A percentile compares a stretch with the other conserved stretches of the same genome.
Conservation (phyloP, 1,140 invertebrate species). For the Achatina immaculata region DNA sequence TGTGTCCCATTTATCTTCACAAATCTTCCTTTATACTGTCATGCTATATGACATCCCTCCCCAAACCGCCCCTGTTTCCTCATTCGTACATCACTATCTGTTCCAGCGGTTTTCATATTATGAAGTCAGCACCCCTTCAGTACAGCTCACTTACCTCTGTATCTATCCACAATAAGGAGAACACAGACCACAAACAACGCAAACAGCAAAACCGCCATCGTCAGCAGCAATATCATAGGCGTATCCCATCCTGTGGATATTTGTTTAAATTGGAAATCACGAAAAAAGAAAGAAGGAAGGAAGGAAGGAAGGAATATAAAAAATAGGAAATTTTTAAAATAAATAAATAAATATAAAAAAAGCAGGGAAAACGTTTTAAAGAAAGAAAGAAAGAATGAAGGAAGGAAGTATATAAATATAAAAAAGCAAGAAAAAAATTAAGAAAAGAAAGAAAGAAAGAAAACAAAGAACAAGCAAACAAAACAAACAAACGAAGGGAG, state of each 20-base stretch:
- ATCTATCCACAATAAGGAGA: constrained; percentile 32
- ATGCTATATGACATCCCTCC: too few species aligned
- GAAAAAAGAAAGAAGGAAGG: too few species aligned
- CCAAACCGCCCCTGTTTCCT: too few species aligned
- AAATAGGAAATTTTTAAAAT: too few species aligned
- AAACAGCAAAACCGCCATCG: constrained; percentile 37
- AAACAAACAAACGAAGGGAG: too few species aligned
- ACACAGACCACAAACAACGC: constrained; percentile 33
- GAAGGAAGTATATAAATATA: constrained; percentile 4
- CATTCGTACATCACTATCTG: too few species aligned
- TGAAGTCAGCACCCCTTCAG: too few species aligned
- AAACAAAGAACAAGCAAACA: neutral
- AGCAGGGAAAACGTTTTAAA: neutral
- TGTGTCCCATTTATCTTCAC: too few species aligned
- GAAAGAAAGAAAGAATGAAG: constrained; percentile 27
- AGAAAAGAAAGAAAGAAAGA: constrained; percentile 1
- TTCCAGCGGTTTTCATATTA: too few species aligned
- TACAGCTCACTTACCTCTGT: constrained; percentile 27
- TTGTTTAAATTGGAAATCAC: too few species aligned
- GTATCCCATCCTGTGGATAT: constrained; percentile 5
- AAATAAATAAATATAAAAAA: neutral
- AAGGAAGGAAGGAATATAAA: too few species aligned
- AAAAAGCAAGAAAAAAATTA: constrained; percentile 19
- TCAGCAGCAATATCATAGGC: constrained; percentile 28
- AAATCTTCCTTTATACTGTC: too few species aligned